Conservation (phyloP, 2,113 vertebrate species). For the Hirundichthys speculiger region DNA sequence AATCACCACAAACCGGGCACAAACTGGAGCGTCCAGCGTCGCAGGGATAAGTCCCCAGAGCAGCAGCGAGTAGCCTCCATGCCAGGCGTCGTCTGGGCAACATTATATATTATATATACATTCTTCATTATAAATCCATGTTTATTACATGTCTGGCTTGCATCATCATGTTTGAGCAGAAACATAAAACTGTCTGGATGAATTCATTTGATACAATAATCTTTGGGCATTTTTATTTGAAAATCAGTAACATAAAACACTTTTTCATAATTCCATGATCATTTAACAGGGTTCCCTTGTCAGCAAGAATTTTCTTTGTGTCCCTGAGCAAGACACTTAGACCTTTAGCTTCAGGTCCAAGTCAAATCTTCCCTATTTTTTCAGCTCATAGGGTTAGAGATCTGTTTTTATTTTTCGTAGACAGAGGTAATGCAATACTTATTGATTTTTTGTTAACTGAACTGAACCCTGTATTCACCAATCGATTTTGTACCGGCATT, state of each 20-base stretch:
- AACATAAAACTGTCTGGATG: not conserved
- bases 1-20: too few species aligned
- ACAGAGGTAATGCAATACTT: slow-evolving; percentile 25
- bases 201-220: too few species aligned
- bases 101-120: too few species aligned
- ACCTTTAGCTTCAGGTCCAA: not conserved
- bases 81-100: too few species aligned
- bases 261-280: not conserved
- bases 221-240: too few species aligned
- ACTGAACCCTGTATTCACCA: slow-evolving; percentile 13
- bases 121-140: not conserved
- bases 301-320: not conserved
- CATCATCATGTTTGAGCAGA: not conserved
- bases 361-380: slow-evolving; percentile 17
- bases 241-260: too few species aligned
- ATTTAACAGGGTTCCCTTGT: not conserved
- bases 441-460: slow-evolving; percentile 30
- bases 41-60: too few species aligned
- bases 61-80: too few species aligned
- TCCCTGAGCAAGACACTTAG: not conserved
- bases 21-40: too few species aligned
- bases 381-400: not conserved
- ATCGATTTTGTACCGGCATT: slow-evolving; percentile 16
- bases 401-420: slow-evolving; percentile 14
- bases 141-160: not conserved